Base-by-base conservation (phyloP, 2,888 invertebrate species). In the Creontiades dilutus region DNA sequence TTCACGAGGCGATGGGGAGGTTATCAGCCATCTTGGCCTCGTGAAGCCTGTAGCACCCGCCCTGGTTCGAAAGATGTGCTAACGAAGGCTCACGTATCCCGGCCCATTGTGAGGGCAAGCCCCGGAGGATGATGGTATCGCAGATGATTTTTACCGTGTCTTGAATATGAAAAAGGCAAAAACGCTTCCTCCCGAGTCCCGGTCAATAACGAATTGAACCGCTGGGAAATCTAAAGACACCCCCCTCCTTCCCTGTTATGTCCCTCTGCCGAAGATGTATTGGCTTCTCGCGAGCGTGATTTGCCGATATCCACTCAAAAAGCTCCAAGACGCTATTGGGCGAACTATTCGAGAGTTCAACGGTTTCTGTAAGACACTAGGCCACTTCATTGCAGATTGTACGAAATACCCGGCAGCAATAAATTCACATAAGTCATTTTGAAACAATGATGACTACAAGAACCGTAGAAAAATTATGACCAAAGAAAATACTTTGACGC, bases 121-220 rank as follows among this genome's bases (percentile, higher is more conserved):
- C 23, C 61, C 28, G 55, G 57, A 55, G 84, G 86, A 86, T 86
- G 86, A 86, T 86, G 68, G 61, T 86, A 68, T 86, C 86, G 57
- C 86, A 46, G 86, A 68, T 86, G 86, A 86, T 86, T 86, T 86
- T 86, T 86, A 47, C 61, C 86, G 86, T 86, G 86, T 46, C 86
- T 86, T 86, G 86, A 86, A 86, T 86, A 86, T 68, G 75, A 86
- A 86, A 48, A 61, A 61, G 68, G 86, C 68, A 27, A 61, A 48
- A 81, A 47, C 55, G 19, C 75, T 86, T 68, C 46, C 61, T n/a
- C 16, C 16, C 68, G 37, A 16, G 61, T 37, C n/a, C 75, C 61
- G 75, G 86, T 86, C 86, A 86, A 86, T 86, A 68, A 86, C 61
- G 47, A 68, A 86, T 86, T 46, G 86, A 86, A 68, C 86, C 86